Evolutionary conservation across 2,888 invertebrate species (phyloP), one percentile per base, ranked within the genome.

Genomic region (Hylaea fasciaria): DNA sequence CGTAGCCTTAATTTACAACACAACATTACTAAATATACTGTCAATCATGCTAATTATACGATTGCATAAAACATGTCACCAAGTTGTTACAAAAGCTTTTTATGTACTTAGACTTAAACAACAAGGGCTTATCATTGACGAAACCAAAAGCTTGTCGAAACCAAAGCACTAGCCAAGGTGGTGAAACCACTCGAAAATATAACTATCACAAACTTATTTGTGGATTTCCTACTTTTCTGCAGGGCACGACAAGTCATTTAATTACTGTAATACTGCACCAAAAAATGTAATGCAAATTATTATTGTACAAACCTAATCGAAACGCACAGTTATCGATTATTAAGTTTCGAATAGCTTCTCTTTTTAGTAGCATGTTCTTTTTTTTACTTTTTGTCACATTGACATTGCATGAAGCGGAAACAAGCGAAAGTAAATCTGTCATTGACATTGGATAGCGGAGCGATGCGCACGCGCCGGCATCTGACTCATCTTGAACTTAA

Each of bases 401-500:
- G 58, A 59, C 39, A 54, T 53, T 45, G 66, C 69, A 68, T 74
- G 69, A 72, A 70, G 71, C 78, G 80, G 79, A 80, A 77, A 72
- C 68, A 56, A 77, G 79, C 61, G 85, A 89, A 87, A 87, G 87
- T 80, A 76, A 83, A 78, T 78, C 71, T 68, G 87, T 83, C 85
- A 87, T 83, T 89, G 88, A 86, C 86, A 87, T 87, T 87, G 84
- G 82, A 70, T 76, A 72, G 77, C 73, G 68, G 67, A 74, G 77
- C 77, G 81, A 64, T 49, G 73, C 77, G 70, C 72, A 69, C 73
- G 73, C 45, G 46, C 55, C 14, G 39, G n/a, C 44, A 45, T 54
- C 55, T 72, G 72, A 57, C 77, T 87, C 85, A 78, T 90, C 90
- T 90, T 90, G 91, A 90, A 89, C 91, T 91, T 91, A 87, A 77